Conservation (phyloP, 2,888 invertebrate species). For the Diaprepes abbreviatus region DNA sequence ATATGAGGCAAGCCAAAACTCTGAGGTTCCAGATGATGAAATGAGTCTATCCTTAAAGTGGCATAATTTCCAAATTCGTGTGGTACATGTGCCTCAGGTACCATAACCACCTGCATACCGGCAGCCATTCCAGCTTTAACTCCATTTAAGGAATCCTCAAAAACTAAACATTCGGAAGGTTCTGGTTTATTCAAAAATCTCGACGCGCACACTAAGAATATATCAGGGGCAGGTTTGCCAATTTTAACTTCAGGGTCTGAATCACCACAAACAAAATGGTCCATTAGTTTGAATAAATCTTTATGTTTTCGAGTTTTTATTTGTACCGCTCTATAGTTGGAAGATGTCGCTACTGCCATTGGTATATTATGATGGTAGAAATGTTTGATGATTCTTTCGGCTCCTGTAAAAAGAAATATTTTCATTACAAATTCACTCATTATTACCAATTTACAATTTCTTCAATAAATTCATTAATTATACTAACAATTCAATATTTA, state of each 20-base stretch:
- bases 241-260: constrained; percentile 85
- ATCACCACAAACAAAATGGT: constrained; percentile 84
- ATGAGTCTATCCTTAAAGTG: constrained; percentile 35
- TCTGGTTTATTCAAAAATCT: constrained; percentile 78
- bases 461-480: no score
- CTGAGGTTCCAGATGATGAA: constrained; percentile 15
- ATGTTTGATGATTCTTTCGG: constrained; percentile 82
- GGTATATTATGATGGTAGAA: constrained; percentile 81
- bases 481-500: no score
- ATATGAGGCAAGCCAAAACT: constrained; percentile 25
- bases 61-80: constrained; percentile 25
- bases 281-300: constrained; percentile 77
- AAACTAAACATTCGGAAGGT: constrained; percentile 80
- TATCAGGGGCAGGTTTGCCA: constrained; percentile 66
- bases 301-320: constrained; percentile 76
- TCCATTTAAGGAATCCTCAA: constrained; percentile 93
- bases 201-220: constrained; percentile 51
- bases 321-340: constrained; percentile 78
- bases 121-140: constrained; percentile 82
- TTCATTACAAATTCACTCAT: no score
- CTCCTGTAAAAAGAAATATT: constrained; percentile 73
- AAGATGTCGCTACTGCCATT: constrained; percentile 89
- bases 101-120: constrained; percentile 84
- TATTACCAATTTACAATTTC: no score
- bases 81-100: constrained; percentile 34